These are phyloP conservation scores for Archocentrus centrarchus DNA, from an alignment of 2,113 vertebrate genomes.

Conservation along the genomic window DNA sequence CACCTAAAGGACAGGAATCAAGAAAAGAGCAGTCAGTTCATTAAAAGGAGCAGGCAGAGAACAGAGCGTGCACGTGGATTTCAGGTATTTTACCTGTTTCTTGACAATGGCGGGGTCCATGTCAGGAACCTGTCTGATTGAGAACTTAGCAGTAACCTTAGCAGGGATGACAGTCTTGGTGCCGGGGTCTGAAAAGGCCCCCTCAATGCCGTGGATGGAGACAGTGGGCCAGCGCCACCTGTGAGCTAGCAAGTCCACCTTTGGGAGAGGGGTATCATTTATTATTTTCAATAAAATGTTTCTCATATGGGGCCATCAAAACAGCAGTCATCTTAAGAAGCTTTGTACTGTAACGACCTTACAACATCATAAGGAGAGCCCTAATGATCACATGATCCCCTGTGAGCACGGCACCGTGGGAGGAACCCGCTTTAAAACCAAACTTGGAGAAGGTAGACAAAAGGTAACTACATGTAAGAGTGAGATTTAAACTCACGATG, in stretches of 20 bases:
- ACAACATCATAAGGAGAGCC: not conserved
- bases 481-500: too few relatives aligned
- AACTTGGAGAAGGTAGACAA: too few relatives aligned
- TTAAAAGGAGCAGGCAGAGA: not conserved
- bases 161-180: slow-evolving; percentile 92
- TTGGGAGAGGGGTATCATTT: not conserved
- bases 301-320: not conserved
- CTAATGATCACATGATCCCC: not conserved
- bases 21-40: not conserved
- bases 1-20: slow-evolving; percentile 69
- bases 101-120: slow-evolving; percentile 86
- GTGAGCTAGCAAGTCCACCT: slow-evolving; percentile 91
- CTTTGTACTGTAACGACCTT: not conserved
- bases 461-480: too few relatives aligned
- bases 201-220: slow-evolving; percentile 91
- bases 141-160: slow-evolving; percentile 92
- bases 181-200: slow-evolving; percentile 86
- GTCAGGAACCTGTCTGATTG: slow-evolving; percentile 90
- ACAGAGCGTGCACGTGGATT: rapidly evolving
- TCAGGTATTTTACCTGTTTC: slow-evolving; percentile 82
- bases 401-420: not conserved
- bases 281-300: not conserved
- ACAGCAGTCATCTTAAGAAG: not conserved
- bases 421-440: not conserved
- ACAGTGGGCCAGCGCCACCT: slow-evolving; percentile 90